Base-by-base conservation (phyloP, 2,113 vertebrate genomes). In the Paratilapia polleni region DNA sequence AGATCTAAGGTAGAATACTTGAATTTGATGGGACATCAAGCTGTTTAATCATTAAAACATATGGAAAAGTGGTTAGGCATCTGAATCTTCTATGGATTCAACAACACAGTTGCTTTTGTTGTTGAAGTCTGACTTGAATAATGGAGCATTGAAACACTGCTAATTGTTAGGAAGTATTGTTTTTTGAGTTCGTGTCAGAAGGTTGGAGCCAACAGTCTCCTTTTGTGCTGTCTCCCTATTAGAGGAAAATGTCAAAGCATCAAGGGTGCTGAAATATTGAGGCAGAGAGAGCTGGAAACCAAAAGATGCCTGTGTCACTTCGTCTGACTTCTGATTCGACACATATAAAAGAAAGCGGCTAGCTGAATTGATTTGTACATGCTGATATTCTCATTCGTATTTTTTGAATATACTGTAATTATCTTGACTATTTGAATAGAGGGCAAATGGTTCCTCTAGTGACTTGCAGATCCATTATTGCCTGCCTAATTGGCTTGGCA, bases 391-490 rank as follows among this genome's bases (percentile, higher is more conserved):
- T 93, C 88, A 90, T 94, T 92, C n/a, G 26, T 75, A 84, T 62
- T 90, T 91, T 90, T 90, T 84, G 80, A 92, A 94, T 92, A 86
- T 91, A 88, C 91, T 94, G 91, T 95, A 96, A 96, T 95, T 95
- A 95, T 94, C 91, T 87, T 57, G 68, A 93, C 90, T 91, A 82
- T 92, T 94, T 94, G 94, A 95, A 95, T 93, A 91, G 91, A 95
- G 93, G 92, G 89, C 91, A 92, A 93, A 90, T 80, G 86, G 88
- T 89, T 93, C 89, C 95, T 94, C 94, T 89, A 52, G 94, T 94
- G 93, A 94, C 87, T 94, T 88, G 80, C 80, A 93, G 94, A 96
- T 94, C 92, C 92, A 95, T 95, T 95, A 94, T 84, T 93, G 89
- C 85, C 49, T 78, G 87, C 82, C 79, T 94, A 95, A 95, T 94